Base-by-base conservation (phyloP, 2,797 vertebrate genomes). In the Labeo calbasu region DNA sequence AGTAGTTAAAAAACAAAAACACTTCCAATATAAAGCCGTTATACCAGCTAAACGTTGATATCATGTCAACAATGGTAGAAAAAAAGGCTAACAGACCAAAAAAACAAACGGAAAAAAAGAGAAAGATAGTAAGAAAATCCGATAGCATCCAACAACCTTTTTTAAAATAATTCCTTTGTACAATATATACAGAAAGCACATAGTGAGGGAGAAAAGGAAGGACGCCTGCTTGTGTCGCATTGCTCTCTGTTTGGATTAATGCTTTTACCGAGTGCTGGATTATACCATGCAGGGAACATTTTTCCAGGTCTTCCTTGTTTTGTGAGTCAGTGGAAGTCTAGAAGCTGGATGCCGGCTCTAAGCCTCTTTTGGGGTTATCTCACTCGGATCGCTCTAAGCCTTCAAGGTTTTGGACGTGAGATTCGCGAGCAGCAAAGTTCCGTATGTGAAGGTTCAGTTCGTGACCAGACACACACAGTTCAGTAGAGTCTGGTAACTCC, bases 161-260 rank as follows among this genome's bases (percentile, higher is more conserved):
- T 94, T 95, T 95, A 95, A 95, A 96, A 95, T 95, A 93, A 95
- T 94, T 95, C 94, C 93, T 93, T 93, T 96, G 93, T 96, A 96
- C 95, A 95, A 89, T 95, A 95, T 96, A 92, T 95, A 96, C 95
- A 95, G 92, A 90, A 92, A 91, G 83, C 90, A 90, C 91, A 91
- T 86, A 84, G 85, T 84, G 83, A 90, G 86, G 86, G 85, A 82
- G 81, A 76, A 86, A 86, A 83, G 72, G 73, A 84, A 83, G 81
- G 83, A 81, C 81, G 72, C 55, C 73, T 84, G 82, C 69, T 71
- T 84, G 48, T 57, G 88, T 88, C 36, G 75, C 85, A 84, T 82
- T 86, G 72, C 55, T 83, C 50, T 83, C 65, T 75, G 87, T 80
- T 84, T 84, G 84, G 87, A 84, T 83, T 88, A 83, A 86, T 85